Evolutionary conservation across 1,140 invertebrate genomes (phyloP).

Genomic region (Belonocnema kinseyi): DNA sequence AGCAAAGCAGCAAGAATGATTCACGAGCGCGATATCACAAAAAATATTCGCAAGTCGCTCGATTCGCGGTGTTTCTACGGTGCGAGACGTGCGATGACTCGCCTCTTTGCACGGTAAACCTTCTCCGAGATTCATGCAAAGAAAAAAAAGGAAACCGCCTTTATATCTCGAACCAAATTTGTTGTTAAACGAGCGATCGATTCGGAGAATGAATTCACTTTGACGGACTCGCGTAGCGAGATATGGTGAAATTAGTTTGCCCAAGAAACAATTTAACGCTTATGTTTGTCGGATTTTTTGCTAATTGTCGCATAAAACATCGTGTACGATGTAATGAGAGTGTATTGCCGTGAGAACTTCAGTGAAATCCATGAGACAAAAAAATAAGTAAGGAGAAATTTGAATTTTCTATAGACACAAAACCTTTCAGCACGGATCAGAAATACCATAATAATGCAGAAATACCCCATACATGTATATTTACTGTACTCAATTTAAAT

Average conservation of each 20-base stretch:
- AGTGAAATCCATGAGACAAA: no score
- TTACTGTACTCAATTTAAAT: no score
- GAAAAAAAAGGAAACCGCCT: not conserved
- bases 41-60: constrained; percentile 48
- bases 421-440: not conserved
- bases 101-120: not conserved
- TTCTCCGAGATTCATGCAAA: not conserved
- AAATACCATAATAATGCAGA: not conserved
- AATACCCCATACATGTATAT: no score
- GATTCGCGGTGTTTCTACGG: constrained; percentile 58
- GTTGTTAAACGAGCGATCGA: constrained; percentile 33
- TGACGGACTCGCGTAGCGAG: constrained; percentile 2
- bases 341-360: no score
- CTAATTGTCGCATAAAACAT: not conserved
- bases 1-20: constrained; percentile 54
- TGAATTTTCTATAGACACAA: no score
- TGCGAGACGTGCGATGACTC: constrained; percentile 42
- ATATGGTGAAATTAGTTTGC: constrained; percentile 13
- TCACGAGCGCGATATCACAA: constrained; percentile 59
- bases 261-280: constrained; percentile 29
- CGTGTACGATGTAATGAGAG: no score
- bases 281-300: not conserved
- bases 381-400: no score
- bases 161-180: constrained; percentile 34
- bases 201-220: constrained; percentile 9